Evolutionary conservation across 2,113 vertebrate species (phyloP), one percentile per base, ranked within the genome.

Genomic region (Oreochromis niloticus): DNA sequence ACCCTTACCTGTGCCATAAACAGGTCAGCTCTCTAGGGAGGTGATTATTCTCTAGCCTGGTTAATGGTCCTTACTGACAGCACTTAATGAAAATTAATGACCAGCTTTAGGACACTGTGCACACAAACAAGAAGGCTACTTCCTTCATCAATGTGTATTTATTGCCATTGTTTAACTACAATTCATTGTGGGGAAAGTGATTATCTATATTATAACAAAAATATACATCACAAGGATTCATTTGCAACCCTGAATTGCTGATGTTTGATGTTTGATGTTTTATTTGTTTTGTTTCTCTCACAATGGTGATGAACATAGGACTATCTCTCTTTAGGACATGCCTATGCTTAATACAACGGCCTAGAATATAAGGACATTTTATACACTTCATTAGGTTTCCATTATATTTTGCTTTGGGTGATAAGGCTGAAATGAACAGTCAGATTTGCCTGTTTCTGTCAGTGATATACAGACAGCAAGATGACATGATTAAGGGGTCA

Each of bases 11-110:
- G 94, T 71, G 85, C 93, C 79, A 89, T 84, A 94, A 95, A 92
- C 91, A 83, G 95, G 95, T 96, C 95, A 91, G 81, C 93, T 80
- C 95, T 92, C 95, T 5, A 55, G 88, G 91, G 95, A 96, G 91
- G 93, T 94, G 96, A 96, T 96, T 96, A 96, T 96, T 93, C 93
- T 94, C 93, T 48, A 85, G 93, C 90, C 94, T 95, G 95, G 88
- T 94, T 97, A 97, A 96, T 96, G 96, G 95, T 93, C 95, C 96
- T 94, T 94, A 92, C 90, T 94, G 95, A 95, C 96, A 94, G 91
- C 91, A 89, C 93, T 95, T 96, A 96, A 96, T 96, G 96, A 95
- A 92, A 96, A 96, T 95, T 89, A 96, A 97, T 96, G 94, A 86
- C 73, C 83, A 78, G 88, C 89, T 92, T 93, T 90, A 89, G 85